phyloP scores from a whole-genome alignment of 2,113 vertebrate species.

The Hippopotamus amphibius region DNA sequence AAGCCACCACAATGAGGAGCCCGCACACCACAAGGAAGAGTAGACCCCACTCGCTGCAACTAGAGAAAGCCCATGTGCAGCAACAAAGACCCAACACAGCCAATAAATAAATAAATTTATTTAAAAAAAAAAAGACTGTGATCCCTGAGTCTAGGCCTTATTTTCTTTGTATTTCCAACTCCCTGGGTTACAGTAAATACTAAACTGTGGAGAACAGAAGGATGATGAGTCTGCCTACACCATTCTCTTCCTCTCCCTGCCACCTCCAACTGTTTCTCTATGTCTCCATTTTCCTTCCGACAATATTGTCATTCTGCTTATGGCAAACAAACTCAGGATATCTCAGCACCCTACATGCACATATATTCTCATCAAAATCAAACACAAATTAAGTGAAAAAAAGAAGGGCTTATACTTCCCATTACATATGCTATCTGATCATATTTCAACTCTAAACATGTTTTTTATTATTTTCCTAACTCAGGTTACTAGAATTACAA shows the following conservation, averaged over 20 bases:
- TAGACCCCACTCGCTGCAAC: too few species aligned
- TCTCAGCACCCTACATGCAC: neutral
- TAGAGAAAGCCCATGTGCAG: too few species aligned
- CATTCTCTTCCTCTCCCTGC: neutral
- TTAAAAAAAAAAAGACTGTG: neutral
- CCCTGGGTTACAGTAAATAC: too few species aligned
- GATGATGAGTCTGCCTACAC: neutral
- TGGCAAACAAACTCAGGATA: neutral
- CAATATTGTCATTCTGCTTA: neutral
- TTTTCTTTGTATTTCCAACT: neutral
- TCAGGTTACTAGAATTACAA: conserved; percentile 30
- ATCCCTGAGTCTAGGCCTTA: neutral
- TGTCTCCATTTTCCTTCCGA: neutral
- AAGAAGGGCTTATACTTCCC: neutral
- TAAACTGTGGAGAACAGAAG: neutral
- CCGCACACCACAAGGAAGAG: too few species aligned
- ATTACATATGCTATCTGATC: conserved; percentile 7
- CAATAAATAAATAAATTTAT: too few species aligned
- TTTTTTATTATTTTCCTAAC: conserved; percentile 37
- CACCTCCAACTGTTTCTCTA: neutral
- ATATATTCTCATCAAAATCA: neutral
- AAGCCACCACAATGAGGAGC: too few species aligned
- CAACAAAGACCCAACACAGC: too few species aligned
- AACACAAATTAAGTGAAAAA: conserved; percentile 23
- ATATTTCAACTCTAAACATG: conserved; percentile 36